These are phyloP conservation scores for Palythoa grandis DNA, from an alignment of 92 coral and sea anemone species.

Conservation along the genomic window DNA sequence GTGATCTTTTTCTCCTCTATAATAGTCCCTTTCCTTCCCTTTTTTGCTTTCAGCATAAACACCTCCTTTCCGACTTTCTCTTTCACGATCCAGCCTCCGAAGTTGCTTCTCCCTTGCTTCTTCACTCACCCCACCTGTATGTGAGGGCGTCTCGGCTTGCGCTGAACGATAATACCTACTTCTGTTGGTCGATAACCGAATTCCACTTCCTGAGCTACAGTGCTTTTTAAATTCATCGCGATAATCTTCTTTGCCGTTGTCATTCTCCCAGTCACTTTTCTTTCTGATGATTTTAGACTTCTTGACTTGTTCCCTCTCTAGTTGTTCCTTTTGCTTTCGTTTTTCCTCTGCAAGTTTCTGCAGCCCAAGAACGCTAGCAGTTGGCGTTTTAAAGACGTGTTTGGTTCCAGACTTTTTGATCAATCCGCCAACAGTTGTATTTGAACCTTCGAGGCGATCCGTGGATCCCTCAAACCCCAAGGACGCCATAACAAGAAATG, in stretches of 20 bases:
- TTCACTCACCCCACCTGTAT: constrained; percentile 95
- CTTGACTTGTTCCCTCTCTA: constrained; percentile 62
- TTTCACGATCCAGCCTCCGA: constrained; percentile 85
- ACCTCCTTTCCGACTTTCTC: constrained; percentile 83
- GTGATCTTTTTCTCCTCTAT: constrained; percentile 52
- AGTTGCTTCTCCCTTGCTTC: constrained; percentile 92
- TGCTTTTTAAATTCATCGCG: constrained; percentile 45
- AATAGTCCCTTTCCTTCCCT: constrained; percentile 48
- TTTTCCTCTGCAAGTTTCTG: constrained; percentile 93
- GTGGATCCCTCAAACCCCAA: constrained; percentile 61
- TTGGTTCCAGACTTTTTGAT: constrained; percentile 69
- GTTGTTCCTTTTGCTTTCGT: constrained; percentile 68
- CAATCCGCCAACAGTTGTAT: constrained; percentile 72
- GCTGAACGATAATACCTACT: constrained; percentile 88
- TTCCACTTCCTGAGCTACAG: constrained; percentile 58
- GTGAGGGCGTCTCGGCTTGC: constrained; percentile 90
- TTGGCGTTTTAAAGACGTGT: constrained; percentile 62
- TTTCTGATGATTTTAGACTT: constrained; percentile 44
- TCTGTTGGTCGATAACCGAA: constrained; percentile 46
- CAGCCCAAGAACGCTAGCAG: constrained; percentile 82
- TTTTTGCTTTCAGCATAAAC: constrained; percentile 83
- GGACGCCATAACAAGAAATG: constrained; percentile 22
- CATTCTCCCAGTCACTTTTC: constrained; percentile 68
- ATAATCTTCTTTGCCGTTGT: constrained; percentile 48
- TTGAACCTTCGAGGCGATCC: constrained; percentile 86